phyloP scores from a whole-genome alignment of 2,888 invertebrate species.

The Dolomedes plantarius region DNA sequence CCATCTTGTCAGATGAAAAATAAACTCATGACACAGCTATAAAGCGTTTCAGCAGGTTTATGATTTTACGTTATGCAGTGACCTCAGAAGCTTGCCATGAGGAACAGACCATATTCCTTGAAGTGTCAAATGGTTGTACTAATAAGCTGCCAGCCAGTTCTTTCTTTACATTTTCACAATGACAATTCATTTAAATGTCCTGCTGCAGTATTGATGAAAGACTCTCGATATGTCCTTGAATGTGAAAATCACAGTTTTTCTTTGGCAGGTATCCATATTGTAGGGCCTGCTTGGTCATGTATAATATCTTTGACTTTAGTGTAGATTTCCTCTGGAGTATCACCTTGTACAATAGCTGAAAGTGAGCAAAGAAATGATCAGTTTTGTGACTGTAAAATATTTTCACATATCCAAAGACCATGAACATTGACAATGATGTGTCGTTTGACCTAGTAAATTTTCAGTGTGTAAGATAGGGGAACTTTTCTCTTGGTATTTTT shows the following conservation, averaged over 20 bases:
- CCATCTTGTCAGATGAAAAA: background rate
- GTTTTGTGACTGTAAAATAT: background rate
- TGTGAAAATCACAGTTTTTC: slow-evolving; percentile 79
- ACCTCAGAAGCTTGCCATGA: background rate
- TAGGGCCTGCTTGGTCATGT: slow-evolving; percentile 94
- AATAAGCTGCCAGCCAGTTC: slow-evolving; percentile 42
- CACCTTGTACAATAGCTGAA: slow-evolving; percentile 95
- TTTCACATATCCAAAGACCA: too few species aligned
- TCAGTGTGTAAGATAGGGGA: too few species aligned
- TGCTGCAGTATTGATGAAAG: slow-evolving; percentile 44
- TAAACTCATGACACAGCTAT: background rate
- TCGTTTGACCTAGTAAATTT: too few species aligned
- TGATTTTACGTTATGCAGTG: background rate
- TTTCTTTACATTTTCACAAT: slow-evolving; percentile 34
- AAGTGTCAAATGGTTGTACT: slow-evolving; percentile 27
- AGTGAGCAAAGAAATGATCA: slow-evolving; percentile 67
- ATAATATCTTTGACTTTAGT: slow-evolving; percentile 95
- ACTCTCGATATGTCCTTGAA: slow-evolving; percentile 37
- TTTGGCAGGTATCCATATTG: slow-evolving; percentile 97
- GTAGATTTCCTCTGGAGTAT: slow-evolving; percentile 98
- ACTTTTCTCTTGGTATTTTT: too few species aligned
- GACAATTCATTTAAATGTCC: slow-evolving; percentile 27
- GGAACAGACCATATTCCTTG: background rate
- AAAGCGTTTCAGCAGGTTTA: background rate
- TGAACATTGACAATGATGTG: too few species aligned